Evolutionary conservation across 92 coral and sea anemone genomes (phyloP), one percentile per base, ranked within the genome.

Genomic region (Muricea muricata): DNA sequence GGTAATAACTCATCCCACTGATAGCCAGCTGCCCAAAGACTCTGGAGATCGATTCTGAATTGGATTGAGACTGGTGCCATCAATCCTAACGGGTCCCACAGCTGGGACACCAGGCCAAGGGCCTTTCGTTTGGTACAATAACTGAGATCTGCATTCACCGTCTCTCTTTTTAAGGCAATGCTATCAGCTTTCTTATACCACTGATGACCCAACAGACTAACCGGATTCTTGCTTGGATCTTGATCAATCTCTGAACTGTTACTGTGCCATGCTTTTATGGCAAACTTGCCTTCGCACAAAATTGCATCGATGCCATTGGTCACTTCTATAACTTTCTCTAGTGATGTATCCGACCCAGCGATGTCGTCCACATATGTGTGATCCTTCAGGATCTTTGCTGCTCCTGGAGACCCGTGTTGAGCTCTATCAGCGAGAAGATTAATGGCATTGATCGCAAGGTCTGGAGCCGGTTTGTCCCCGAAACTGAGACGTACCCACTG

Each of bases 1-100:
- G 50, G 50, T 9, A 45, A 45, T 6, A 45, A 45, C 50, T 45
- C 67, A 15, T 58, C 24, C 67, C 67, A 58, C 34, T 58, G 67
- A 29, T 24, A 58, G 8, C 30, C 30, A 6, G 8, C 34, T 4
- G 29, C 45, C 86, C 90, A 86, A 7, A 86, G 63, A 15, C 68
- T 80, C 72, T 86, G 81, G 7, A 86, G 57, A 29, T 86, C 82
- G 17, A 72, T 60, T 48, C 82, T 41, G 52, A 78, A 85, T 37
- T 68, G 68, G 14, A 83, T 34, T 17, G 83, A 46, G 13, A 83
- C 87, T 5, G 87, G 61, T 7, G 87, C 80, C 7, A 81, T 33
- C 23, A 87, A 63, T 52, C 87, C 90, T 41, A 87, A 48, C 0
- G 87, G 90, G 48, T 87, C 87, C 87, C 86, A 87, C 34, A 71